phyloP scores from a whole-genome alignment of 2,113 vertebrate genomes.

The Penelope pileata region DNA sequence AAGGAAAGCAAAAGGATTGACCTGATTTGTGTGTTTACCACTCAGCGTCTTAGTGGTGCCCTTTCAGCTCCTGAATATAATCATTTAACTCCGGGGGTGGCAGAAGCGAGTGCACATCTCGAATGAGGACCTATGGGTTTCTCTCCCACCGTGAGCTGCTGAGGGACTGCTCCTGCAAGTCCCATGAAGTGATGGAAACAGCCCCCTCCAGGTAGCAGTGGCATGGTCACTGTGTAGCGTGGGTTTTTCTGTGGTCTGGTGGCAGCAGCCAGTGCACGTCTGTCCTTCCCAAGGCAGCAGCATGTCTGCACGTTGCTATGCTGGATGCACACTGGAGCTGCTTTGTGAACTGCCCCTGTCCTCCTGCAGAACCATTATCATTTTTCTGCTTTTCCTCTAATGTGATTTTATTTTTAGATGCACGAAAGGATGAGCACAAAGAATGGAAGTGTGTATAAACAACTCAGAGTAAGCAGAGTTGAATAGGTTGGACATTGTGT shows the following conservation, averaged over 20 bases:
- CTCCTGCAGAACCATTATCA: neutral
- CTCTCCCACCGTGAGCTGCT: neutral
- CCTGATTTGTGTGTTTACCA: conserved; percentile 72
- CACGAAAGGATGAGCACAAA: neutral
- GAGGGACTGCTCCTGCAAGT: neutral
- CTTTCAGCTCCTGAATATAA: conserved; percentile 3
- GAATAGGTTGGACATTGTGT: neutral
- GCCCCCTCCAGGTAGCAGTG: neutral
- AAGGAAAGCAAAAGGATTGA: conserved; percentile 70
- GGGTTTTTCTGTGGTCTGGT: neutral
- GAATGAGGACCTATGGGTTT: fast-evolving
- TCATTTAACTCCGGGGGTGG: neutral
- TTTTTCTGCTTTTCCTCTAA: neutral
- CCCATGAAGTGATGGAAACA: neutral
- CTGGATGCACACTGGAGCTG: neutral
- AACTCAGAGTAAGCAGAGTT: neutral
- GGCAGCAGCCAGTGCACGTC: neutral
- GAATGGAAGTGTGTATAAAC: neutral
- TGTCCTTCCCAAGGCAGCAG: neutral
- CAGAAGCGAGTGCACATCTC: neutral
- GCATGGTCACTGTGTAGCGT: neutral
- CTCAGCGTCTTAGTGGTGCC: conserved; percentile 17
- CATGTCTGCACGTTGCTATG: neutral
- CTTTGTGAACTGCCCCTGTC: neutral
- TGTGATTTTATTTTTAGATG: neutral